Base-by-base conservation (phyloP, 2,888 invertebrate species). In the Nudaria mundana region DNA sequence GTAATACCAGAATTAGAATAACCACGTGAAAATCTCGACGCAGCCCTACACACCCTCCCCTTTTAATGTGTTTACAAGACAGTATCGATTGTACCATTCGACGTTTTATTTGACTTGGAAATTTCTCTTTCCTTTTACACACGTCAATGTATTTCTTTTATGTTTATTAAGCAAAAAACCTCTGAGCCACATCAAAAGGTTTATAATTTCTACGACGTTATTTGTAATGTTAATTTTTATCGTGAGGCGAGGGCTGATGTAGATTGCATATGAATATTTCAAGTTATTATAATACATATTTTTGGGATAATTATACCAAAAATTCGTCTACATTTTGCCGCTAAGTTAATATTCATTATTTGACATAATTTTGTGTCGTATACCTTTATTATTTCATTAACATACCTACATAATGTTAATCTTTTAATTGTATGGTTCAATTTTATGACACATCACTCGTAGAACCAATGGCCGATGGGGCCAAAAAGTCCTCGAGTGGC, bases 21-120 rank as follows among this genome's bases (percentile, higher is more conserved):
- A 59, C 48, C 44, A 48, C 39, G 40, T 29, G 42, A 23, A 48
- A 44, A 47, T 52, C 39, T 37, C 28, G 26, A 15, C 42, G 7
- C 52, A 57, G 25, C 59, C 59, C 61, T 59, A 50, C 20, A 24
- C 49, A 52, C 73, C 81, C 81, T 80, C 81, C 81, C 80, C 81
- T 73, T 77, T 78, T 86, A 87, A 88, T 86, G 86, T 88, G 87
- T 87, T 88, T 87, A 88, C 87, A 86, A 81, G 80, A 74, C 75
- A 81, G 81, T 87, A 87, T 87, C 85, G 87, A 88, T 86, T 87
- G 85, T 86, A 78, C 76, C 70, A 80, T 81, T 83, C 81, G 81
- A 76, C 53, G 38, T 81, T 82, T 81, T 86, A 85, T 88, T 86
- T 86, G 83, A 84, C 81, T 88, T 85, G 84, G 71, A 84, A 86